Base-by-base conservation (phyloP, 2,888 invertebrate genomes). In the Agonopterix subpropinquella region DNA sequence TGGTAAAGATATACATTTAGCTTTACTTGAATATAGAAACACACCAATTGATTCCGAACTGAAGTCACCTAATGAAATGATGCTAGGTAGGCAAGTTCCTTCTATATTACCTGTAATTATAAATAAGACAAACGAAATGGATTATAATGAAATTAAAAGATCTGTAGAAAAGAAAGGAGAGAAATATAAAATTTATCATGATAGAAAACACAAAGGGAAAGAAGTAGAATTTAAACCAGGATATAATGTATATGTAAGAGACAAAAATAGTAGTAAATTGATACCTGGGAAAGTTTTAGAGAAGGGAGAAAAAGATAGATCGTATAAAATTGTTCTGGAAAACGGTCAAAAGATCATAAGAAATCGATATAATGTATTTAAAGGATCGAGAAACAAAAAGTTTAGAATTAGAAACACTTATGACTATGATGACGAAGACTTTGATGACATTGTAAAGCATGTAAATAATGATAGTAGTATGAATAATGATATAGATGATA, bases 11-110 rank as follows among this genome's bases (percentile, higher is more conserved):
- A 36, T 47, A 36, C 35, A 48, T 35, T 41, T 52, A 9, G 52
- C 52, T 11, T 44, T 52, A 18, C 11, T 52, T 2, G 52, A 52
- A 45, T 52, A 44, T 8, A 46, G 44, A 35, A 52, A 52, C 36
- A 52, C 43, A 35, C 48, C 48, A 37, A 47, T 48, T 11, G 47
- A 47, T 44, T 8, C 13, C 11, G 37, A 47, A 10, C 42, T 49
- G 43, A 41, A 46, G 28, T 51, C 51, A 3, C 28, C 49, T 8
- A 51, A 51, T 18, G 51, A 51, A 11, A 18, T 51, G n/a, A 9
- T 47, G 2, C 35, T 46, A 13, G 48, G 45, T n/a, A 45, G 48
- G 36, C 51, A 45, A 43, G 43, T 46, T 9, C 1, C 28, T 35
- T 47, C 47, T 35, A 43, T 45, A 35, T 37, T 47, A 42, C 50